Base-by-base conservation (phyloP, 2,797 vertebrate genomes). In the Sciurus carolinensis region DNA sequence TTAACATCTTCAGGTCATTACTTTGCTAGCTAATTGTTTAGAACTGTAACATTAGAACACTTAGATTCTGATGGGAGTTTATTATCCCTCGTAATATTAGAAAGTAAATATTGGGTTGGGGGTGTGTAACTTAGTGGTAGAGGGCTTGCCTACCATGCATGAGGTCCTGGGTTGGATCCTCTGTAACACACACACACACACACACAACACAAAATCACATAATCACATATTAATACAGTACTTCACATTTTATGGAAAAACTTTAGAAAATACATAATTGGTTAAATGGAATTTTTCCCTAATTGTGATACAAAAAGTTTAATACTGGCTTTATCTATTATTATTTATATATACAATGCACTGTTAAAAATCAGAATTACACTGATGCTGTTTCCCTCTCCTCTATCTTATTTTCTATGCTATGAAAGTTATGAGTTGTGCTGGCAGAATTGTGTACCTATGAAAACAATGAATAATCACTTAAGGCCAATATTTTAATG, bases 201-300 rank as follows among this genome's bases (percentile, higher is more conserved):
- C 39, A 62, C 54, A 50, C 59, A 39, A 47, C 33, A 62, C 50
- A 80, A 26, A 69, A 17, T 33, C 62, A 54, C 13, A 77, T 73
- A 92, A 75, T 85, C 69, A 69, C 81, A 20, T 92, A 59, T 62
- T 69, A 57, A 62, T 64, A 42, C 57, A 67, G 87, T 57, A 39
- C 9, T 7, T 66, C 39, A 64, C 69, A 82, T 75, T 91, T 94
- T 47, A 67, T 88, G 54, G 47, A 26, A 82, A 79, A 95, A 80
- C 4, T 33, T 83, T 69, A 71, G 8, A 95, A 90, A 95, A 80
- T 72, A 69, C 8, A 50, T 90, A 85, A 54, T 73, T 92, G 36
- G 89, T 77, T 94, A 95, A 72, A 57, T 89, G 14, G 36, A 92
- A 14, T 42, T 91, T 94, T 96, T 39, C 28, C 44, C 94, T 91